phyloP scores from a whole-genome alignment of 2,113 vertebrate genomes.

The Acrocephalus kingi region DNA sequence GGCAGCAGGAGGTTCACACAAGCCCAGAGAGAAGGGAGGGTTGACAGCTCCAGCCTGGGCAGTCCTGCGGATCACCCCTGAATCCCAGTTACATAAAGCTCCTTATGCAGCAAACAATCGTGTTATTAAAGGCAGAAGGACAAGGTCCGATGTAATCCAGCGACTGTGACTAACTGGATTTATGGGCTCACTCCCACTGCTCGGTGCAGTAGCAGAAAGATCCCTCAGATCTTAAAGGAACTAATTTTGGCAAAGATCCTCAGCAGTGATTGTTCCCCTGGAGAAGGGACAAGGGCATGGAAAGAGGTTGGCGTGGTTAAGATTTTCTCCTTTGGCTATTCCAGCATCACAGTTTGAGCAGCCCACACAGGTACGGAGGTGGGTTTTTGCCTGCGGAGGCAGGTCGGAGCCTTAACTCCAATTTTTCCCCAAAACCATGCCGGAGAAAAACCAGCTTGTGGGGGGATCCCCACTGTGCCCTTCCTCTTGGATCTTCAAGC shows the following conservation, averaged over 20 bases:
- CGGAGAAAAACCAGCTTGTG: accelerated
- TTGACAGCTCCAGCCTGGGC: constrained; percentile 26
- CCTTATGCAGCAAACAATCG: constrained; percentile 52
- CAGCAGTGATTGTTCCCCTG: not conserved
- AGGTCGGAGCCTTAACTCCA: not conserved
- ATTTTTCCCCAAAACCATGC: accelerated
- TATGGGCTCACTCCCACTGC: not conserved
- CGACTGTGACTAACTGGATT: constrained; percentile 49
- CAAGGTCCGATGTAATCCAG: constrained; percentile 54
- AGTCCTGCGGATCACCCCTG: not conserved
- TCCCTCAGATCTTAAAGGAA: constrained; percentile 25
- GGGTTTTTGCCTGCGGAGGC: not conserved
- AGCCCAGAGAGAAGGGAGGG: not conserved
- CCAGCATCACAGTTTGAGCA: not conserved
- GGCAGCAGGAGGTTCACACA: not conserved
- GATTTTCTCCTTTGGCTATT: not conserved
- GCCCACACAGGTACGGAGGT: not conserved
- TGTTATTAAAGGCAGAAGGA: constrained; percentile 52
- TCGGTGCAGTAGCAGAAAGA: not conserved
- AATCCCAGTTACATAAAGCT: constrained; percentile 50
- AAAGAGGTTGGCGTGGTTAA: not conserved
- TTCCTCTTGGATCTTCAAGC: not conserved
- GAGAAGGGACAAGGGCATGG: not conserved
- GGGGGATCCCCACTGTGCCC: not conserved
- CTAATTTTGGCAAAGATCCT: not conserved